A percentile compares a stretch with the other conserved stretches of the same genome.
Evolutionary conservation across 1,140 invertebrate genomes (phyloP).

Genomic region (Tigriopus japonicus): DNA sequence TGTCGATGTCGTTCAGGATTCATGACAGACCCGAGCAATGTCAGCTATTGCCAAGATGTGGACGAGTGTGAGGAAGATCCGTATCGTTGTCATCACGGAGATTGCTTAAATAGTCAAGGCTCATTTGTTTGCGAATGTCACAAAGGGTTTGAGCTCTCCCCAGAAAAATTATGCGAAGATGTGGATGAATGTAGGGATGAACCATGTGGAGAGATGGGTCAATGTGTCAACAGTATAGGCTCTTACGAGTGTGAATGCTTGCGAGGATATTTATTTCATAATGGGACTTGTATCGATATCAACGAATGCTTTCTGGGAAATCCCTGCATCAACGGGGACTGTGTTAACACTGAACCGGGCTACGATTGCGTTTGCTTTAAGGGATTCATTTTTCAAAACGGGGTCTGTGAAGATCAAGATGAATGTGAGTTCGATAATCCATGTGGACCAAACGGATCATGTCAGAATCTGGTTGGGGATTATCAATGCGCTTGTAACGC

Average conservation of each 20-base stretch:
- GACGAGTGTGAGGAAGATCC: conserved; percentile 33
- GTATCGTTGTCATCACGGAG: conserved; percentile 33
- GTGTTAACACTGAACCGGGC: conserved; percentile 40
- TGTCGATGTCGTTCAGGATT: conserved; percentile 7
- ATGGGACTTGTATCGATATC: conserved; percentile 33
- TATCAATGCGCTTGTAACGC: conserved; percentile 18
- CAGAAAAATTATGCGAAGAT: conserved; percentile 33
- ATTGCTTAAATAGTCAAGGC: conserved; percentile 37
- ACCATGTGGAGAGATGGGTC: conserved; percentile 37
- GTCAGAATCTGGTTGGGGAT: conserved; percentile 17
- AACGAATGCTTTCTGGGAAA: conserved; percentile 29
- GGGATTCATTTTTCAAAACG: conserved; percentile 32
- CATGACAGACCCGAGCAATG: not conserved
- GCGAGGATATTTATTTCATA: conserved; percentile 30
- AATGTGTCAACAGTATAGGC: conserved; percentile 32
- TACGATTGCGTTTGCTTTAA: conserved; percentile 56
- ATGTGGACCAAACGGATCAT: conserved; percentile 18
- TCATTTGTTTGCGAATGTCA: conserved; percentile 59
- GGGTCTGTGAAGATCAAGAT: conserved; percentile 28
- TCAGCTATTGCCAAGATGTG: conserved; percentile 22
- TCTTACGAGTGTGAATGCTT: conserved; percentile 24
- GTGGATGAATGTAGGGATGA: conserved; percentile 37
- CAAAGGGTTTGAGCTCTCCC: conserved; percentile 38
- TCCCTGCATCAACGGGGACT: conserved; percentile 25
- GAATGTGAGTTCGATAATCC: conserved; percentile 29